Conservation (phyloP, 2,797 vertebrate species). For the Amblyopsis hoosieri region DNA sequence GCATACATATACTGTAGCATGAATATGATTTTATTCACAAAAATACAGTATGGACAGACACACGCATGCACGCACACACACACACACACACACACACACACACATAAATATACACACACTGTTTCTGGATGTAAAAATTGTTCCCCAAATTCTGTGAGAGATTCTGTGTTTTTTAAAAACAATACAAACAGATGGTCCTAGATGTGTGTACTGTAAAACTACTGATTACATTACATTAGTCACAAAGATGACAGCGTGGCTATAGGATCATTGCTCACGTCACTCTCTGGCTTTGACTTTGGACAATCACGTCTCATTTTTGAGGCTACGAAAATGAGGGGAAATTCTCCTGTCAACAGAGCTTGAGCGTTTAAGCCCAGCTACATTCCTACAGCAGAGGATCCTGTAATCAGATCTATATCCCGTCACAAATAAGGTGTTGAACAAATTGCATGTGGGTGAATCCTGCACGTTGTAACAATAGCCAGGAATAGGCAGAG, state of each 20-base stretch:
- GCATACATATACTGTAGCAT: slow-evolving; percentile 1
- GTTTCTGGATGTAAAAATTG: slow-evolving; percentile 15
- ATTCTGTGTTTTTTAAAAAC: not conserved
- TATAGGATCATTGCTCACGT: slow-evolving; percentile 7
- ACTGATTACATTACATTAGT: slow-evolving; percentile 19
- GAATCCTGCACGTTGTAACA: slow-evolving; percentile 58
- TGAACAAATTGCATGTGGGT: slow-evolving; percentile 53
- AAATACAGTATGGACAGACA: not conserved
- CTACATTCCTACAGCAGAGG: slow-evolving; percentile 28
- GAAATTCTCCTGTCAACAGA: slow-evolving; percentile 46
- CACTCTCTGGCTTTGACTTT: slow-evolving; percentile 30
- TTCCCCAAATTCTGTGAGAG: not conserved
- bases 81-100: not conserved
- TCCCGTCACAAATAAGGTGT: slow-evolving; percentile 35
- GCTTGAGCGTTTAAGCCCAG: slow-evolving; percentile 7
- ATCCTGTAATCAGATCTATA: slow-evolving; percentile 50
- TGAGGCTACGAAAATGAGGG: slow-evolving; percentile 33
- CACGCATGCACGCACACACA: not conserved
- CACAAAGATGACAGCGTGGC: slow-evolving; percentile 16
- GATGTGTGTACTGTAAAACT: slow-evolving; percentile 9
- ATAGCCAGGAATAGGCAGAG: slow-evolving; percentile 44
- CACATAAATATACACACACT: not conserved
- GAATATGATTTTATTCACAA: not conserved
- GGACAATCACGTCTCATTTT: slow-evolving; percentile 36
- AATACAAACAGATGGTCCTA: slow-evolving; percentile 3